Base-by-base conservation (phyloP, 2,888 invertebrate species). In the Blastobasis adustella region DNA sequence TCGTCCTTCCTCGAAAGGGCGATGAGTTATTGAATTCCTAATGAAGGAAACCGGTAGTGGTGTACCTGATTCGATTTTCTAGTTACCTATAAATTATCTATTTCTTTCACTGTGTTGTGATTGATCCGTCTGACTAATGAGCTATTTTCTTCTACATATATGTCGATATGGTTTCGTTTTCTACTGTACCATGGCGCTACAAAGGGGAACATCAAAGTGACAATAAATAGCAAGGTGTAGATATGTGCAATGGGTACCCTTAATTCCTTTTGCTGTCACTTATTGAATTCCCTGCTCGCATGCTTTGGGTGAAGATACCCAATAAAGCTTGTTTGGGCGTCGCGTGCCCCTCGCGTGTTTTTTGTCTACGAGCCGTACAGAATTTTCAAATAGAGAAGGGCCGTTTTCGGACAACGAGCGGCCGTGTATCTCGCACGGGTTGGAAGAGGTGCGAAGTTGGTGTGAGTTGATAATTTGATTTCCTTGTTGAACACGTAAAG, bases 401-500 rank as follows among this genome's bases (percentile, higher is more conserved):
- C 65, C 69, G 73, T 73, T 75, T 76, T 73, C 61, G 69, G 71
- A 67, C 69, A 67, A 75, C 73, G 70, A 77, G 79, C 78, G 76
- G 41, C 46, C 41, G 8, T 51, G 73, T 73, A 74, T 76, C 75
- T 74, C 72, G 70, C 73, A 68, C 62, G 63, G 65, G 62, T 61
- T 69, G 69, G 69, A 76, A 78, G 79, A 82, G 83, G 83, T 83
- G 79, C 71, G 67, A 85, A 83, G 79, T 82, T 82, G 65, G 76
- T 76, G 66, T 73, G 79, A 84, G 82, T 83, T 82, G 80, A 81
- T 86, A 86, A 88, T 87, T 88, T 82, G 81, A 85, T 87, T 87
- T 82, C 78, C 79, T 75, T 79, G 80, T 85, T 81, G 79, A 78
- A 85, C 83, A 86, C 83, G 82, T 82, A 82, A 84, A 82, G 78